These are phyloP conservation scores for Hippocampus abdominalis DNA, from an alignment of 2,113 vertebrate genomes.

Conservation along the genomic window DNA sequence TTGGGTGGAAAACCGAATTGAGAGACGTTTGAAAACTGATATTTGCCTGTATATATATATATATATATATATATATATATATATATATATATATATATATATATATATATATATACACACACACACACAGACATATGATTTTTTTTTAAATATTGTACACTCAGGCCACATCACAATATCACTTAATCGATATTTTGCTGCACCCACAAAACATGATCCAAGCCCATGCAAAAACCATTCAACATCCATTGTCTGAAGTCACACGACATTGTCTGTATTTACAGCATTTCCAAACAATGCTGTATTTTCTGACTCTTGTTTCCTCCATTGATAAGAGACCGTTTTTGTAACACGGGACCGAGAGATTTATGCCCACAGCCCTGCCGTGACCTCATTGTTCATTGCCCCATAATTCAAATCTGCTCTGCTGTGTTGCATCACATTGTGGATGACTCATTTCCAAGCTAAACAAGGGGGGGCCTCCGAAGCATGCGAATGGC, in stretches of 20 bases:
- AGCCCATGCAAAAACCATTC: conserved; percentile 25
- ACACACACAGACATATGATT: too few species aligned
- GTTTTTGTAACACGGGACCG: conserved; percentile 35
- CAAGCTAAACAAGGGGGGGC: conserved; percentile 41
- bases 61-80: too few species aligned
- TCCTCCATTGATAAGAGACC: conserved; percentile 63
- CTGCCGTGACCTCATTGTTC: conserved; percentile 70
- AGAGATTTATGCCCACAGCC: conserved; percentile 63
- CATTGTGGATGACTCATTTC: conserved; percentile 66
- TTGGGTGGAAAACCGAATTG: too few species aligned
- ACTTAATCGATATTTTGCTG: neutral
- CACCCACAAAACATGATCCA: neutral
- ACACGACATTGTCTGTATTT: conserved; percentile 18
- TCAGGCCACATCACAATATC: neutral
- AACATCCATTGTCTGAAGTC: conserved; percentile 50
- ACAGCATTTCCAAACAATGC: conserved; percentile 42
- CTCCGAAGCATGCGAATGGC: conserved; percentile 25
- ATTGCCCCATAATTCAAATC: conserved; percentile 71
- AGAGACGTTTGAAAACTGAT: too few species aligned
- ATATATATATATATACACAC: too few species aligned
- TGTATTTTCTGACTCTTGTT: conserved; percentile 34
- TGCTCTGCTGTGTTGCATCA: conserved; percentile 64
- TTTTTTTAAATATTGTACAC: too few species aligned
- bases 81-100: too few species aligned
- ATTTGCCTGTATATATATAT: too few species aligned